Conservation (phyloP, 2,797 vertebrate genomes). For the Synaphobranchus kaupii region DNA sequence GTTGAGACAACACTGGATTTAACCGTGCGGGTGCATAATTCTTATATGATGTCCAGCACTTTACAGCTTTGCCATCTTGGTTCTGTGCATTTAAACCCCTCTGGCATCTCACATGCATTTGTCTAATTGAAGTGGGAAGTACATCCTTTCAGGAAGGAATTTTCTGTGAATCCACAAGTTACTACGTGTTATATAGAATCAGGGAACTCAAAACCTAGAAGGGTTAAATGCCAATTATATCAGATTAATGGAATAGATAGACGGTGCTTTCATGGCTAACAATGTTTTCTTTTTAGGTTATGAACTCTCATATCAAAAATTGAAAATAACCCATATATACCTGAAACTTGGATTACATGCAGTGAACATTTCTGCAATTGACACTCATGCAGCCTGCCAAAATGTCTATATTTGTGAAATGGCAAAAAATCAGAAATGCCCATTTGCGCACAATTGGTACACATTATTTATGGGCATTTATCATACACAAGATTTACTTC, state of each 20-base stretch:
- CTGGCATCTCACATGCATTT: neutral
- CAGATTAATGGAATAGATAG: neutral
- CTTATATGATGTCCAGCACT: neutral
- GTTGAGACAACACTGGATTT: neutral
- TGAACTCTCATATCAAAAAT: neutral
- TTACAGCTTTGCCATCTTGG: neutral
- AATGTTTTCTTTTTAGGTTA: neutral
- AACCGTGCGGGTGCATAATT: slow-evolving; percentile 16
- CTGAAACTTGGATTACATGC: neutral
- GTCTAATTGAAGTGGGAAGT: neutral
- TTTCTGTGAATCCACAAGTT: neutral
- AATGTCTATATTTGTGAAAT: neutral
- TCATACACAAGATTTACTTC: neutral
- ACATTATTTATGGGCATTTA: neutral
- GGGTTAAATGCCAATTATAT: neutral
- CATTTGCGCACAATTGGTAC: neutral
- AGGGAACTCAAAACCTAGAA: neutral
- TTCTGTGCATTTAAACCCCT: slow-evolving; percentile 5
- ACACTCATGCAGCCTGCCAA: neutral
- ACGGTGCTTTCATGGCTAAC: neutral
- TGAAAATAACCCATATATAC: neutral
- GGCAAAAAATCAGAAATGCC: neutral
- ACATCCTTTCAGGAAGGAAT: slow-evolving; percentile 8
- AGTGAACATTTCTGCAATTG: neutral
- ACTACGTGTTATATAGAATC: neutral